Evolutionary conservation across 2,797 vertebrate genomes (phyloP).

Genomic region (Mus minutoides): DNA sequence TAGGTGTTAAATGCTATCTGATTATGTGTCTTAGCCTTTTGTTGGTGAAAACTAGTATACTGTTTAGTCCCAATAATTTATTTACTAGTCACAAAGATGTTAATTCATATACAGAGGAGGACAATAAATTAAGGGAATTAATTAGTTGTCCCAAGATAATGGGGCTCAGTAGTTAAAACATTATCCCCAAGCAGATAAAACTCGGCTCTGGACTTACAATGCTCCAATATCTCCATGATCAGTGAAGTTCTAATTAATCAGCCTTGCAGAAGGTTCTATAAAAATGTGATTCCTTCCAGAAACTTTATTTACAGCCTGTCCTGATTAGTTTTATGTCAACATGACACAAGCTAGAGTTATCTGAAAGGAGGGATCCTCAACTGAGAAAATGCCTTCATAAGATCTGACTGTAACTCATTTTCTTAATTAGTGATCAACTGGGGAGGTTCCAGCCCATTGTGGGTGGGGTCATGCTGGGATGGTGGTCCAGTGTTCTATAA

Average conservation of each 20-base stretch:
- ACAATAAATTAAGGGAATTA: neutral
- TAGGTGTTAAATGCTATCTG: neutral
- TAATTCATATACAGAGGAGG: neutral
- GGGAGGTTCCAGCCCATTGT: neutral
- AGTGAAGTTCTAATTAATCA: neutral
- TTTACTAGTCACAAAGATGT: neutral
- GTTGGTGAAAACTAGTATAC: neutral
- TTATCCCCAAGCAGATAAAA: neutral
- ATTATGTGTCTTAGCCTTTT: neutral
- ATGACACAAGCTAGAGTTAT: neutral
- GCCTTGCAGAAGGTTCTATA: neutral
- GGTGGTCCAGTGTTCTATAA: neutral
- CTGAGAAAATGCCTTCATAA: neutral
- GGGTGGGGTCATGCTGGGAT: neutral
- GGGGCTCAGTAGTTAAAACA: neutral
- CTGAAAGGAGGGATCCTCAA: neutral
- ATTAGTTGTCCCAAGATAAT: neutral
- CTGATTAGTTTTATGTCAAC: neutral
- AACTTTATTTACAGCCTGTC: neutral
- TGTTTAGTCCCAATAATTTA: neutral
- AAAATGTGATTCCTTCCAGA: neutral
- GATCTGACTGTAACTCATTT: neutral
- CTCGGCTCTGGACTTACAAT: neutral
- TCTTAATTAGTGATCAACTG: neutral
- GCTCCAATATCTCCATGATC: neutral